Evolutionary conservation across 2,888 invertebrate genomes (phyloP), one percentile per base, ranked within the genome.

Genomic region (Leptopilina myrica): DNA sequence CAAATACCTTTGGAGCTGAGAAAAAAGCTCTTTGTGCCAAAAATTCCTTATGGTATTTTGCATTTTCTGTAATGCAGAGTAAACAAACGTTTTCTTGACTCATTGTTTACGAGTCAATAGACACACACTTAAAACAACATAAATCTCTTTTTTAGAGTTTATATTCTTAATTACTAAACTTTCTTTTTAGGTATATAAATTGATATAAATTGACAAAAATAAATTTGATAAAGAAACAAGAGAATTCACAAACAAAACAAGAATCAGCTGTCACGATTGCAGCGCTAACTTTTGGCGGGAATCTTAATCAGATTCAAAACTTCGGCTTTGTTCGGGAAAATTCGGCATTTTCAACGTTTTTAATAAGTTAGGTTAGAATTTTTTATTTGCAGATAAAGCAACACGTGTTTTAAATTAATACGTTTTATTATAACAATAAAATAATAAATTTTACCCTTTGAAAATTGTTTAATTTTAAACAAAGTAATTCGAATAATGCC

Each of bases 191-290:
- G 43, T 43, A 43, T 6, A 43, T 43, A 43, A 6, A 43, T 20
- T 20, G 20, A 20, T n/a, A n/a, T n/a, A 43, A 43, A 43, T 8
- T 43, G 6, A 43, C 0, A 43, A 43, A 43, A 43, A 43, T 43
- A 43, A 43, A 43, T 43, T 43, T 43, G 43, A 43, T 43, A 43
- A 43, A 8, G 43, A 43, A 43, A 43, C 43, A 43, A 43, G 0
- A 43, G 43, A 69, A 33, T 11, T 33, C 53, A 69, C 12, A 67
- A 33, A 14, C 20, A 69, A 69, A 69, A 69, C 69, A 69, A 69
- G 1, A 64, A 33, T 64, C 64, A 64, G 64, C 64, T 64, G 26
- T 64, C 15, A 7, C 59, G 59, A 59, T 5, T 15, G n/a, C n/a
- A 59, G 59, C 59, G 14, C 59, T 1, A 59, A 14, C 59, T 59